phyloP scores from a whole-genome alignment of 1,140 invertebrate genomes.

The Drosophila pandora region DNA sequence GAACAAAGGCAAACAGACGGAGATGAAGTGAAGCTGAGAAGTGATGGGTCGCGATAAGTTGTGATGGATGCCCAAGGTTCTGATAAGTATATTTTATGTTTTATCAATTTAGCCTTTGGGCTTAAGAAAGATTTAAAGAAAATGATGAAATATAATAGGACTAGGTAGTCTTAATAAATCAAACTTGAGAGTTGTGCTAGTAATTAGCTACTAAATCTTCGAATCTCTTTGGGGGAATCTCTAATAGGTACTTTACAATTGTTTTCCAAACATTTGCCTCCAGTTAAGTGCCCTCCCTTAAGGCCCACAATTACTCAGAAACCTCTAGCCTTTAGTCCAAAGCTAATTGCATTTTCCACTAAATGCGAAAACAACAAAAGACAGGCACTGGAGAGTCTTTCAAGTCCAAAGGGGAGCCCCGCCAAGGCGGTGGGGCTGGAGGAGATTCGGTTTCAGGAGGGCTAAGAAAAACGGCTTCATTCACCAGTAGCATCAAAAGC shows the following conservation, averaged over 20 bases:
- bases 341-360: conserved; percentile 57
- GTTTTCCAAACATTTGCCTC: conserved; percentile 22
- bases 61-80: conserved; percentile 23
- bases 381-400: conserved; percentile 1
- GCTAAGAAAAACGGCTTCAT: conserved; percentile 73
- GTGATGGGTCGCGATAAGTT: conserved; percentile 9
- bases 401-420: not conserved
- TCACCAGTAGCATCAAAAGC: conserved; percentile 79
- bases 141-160: not conserved
- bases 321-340: conserved; percentile 23
- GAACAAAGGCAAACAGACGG: conserved; percentile 52
- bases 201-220: not conserved
- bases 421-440: not conserved
- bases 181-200: not conserved
- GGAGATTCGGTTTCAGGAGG: conserved; percentile 28
- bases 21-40: conserved; percentile 25
- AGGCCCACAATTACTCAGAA: conserved; percentile 32
- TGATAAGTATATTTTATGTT: not conserved
- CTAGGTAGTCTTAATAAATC: not conserved
- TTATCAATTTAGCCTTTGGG: not conserved
- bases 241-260: conserved; percentile 40
- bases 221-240: not conserved
- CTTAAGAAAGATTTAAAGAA: not conserved
- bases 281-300: conserved; percentile 10
- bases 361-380: conserved; percentile 47